Evolutionary conservation across 2,797 vertebrate species (phyloP).

Genomic region (Chelidonichthys spinosus): DNA sequence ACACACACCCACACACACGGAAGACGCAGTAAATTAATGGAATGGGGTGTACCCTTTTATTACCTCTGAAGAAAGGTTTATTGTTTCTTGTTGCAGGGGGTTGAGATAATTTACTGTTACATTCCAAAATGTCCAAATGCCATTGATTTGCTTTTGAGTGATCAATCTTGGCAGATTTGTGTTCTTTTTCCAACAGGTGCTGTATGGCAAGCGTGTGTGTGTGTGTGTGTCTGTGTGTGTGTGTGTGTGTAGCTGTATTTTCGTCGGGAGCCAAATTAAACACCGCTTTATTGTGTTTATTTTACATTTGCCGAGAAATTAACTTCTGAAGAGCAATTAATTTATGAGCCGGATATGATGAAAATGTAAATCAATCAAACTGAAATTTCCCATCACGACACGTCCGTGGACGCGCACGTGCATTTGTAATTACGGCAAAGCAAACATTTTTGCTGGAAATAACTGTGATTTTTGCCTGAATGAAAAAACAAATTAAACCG

Average conservation of each 20-base stretch:
- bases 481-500: conserved; percentile 57
- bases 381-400: conserved; percentile 37
- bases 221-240: conserved; percentile 10
- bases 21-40: conserved; percentile 67
- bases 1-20: conserved; percentile 17
- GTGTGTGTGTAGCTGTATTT: conserved; percentile 12
- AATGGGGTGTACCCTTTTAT: conserved; percentile 63
- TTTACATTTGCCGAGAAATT: conserved; percentile 57
- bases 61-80: conserved; percentile 68
- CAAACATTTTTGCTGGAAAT: conserved; percentile 41
- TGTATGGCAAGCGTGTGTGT: background rate
- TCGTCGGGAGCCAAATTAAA: conserved; percentile 57
- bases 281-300: conserved; percentile 48
- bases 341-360: conserved; percentile 49
- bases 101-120: conserved; percentile 66
- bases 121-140: conserved; percentile 60
- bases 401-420: conserved; percentile 26
- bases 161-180: conserved; percentile 56
- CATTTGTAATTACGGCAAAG: conserved; percentile 50
- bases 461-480: conserved; percentile 42
- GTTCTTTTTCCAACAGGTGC: conserved; percentile 28
- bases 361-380: conserved; percentile 47
- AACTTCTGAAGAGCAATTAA: conserved; percentile 58
- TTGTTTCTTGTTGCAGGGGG: conserved; percentile 65
- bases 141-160: conserved; percentile 63